Evolutionary conservation across 2,888 invertebrate genomes (phyloP), one percentile per base, ranked within the genome.

Genomic region (Plebejus anna): DNA sequence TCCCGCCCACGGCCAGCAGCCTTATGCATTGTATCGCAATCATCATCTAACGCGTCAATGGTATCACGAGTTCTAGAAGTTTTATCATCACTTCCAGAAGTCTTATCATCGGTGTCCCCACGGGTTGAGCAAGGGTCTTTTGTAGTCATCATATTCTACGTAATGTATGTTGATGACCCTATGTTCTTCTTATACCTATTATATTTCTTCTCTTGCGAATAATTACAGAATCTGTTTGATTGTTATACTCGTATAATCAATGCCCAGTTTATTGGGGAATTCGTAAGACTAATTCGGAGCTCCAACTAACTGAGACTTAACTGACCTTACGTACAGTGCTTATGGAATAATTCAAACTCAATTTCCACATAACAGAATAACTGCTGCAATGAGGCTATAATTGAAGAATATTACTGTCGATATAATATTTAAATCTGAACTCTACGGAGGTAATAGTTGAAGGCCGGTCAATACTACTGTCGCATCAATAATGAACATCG

Each of bases 401-500:
- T 28, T 66, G 13, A 5, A 11, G 28, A 9, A 66, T 66, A 32
- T 32, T 66, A 4, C 66, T 0, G 32, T 32, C 13, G 5, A 66
- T 66, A 66, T 66, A 11, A 66, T 11, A 66, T 66, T 32, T 11
- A 32, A 66, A 66, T 13, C 61, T 61, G 28, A 28, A 61, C 61
- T 32, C 66, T 32, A 32, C 32, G 66, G 32, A 32, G 66, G 66
- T 32, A 32, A 66, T 66, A 66, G 66, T 66, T 66, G 66, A 66
- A 66, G 66, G 66, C 32, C 32, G 66, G 66, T 66, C 66, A 32
- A 66, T 32, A 66, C 61, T 61, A 28, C 32, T 66, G 66, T 66
- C 66, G 66, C 66, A 66, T 66, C 66, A 66, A 32, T 66, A 66
- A 32, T 32, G 11, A 66, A 66, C 13, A 66, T 32, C 5, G 32